Evolutionary conservation across 1,140 invertebrate genomes (phyloP).

Genomic region (Drosophila teissieri): DNA sequence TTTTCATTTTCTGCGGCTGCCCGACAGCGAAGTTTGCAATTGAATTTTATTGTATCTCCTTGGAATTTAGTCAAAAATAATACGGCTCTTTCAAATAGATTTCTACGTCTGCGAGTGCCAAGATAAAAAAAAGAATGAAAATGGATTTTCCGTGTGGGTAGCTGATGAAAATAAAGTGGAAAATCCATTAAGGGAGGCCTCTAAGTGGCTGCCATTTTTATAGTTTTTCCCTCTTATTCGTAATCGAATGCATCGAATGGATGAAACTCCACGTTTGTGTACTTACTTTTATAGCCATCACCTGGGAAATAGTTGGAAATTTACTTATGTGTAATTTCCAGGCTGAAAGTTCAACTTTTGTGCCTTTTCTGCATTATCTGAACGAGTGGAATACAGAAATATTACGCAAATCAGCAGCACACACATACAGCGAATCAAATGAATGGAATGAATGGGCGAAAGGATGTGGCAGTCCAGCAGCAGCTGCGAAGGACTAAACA

Average conservation of each 20-base stretch:
- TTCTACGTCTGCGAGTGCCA: conserved; percentile 46
- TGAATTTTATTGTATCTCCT: conserved; percentile 78
- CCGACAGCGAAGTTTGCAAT: conserved; percentile 65
- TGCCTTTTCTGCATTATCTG: conserved; percentile 4
- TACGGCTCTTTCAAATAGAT: conserved; percentile 54
- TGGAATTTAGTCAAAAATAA: conserved; percentile 75
- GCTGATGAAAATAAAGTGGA: conserved; percentile 8
- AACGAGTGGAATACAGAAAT: conserved; percentile 47
- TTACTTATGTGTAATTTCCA: not conserved
- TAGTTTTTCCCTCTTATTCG: too few relatives aligned
- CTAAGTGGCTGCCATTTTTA: conserved; percentile 23
- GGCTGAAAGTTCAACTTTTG: not conserved
- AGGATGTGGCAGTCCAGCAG: conserved; percentile 7
- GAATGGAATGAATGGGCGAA: conserved; percentile 52
- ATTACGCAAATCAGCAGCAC: conserved; percentile 51
- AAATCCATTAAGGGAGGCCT: conserved; percentile 36
- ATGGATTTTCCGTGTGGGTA: too few relatives aligned
- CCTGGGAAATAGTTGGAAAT: conserved; percentile 33
- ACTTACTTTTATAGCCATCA: conserved; percentile 19
- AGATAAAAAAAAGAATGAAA: not conserved
- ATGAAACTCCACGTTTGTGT: conserved; percentile 2
- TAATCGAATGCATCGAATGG: not conserved
- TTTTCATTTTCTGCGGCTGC: conserved; percentile 68
- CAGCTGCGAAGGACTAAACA: conserved; percentile 1
- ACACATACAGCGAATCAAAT: conserved; percentile 32